phyloP scores from a whole-genome alignment of 2,888 invertebrate genomes.

The Leptinotarsa tumamoca region DNA sequence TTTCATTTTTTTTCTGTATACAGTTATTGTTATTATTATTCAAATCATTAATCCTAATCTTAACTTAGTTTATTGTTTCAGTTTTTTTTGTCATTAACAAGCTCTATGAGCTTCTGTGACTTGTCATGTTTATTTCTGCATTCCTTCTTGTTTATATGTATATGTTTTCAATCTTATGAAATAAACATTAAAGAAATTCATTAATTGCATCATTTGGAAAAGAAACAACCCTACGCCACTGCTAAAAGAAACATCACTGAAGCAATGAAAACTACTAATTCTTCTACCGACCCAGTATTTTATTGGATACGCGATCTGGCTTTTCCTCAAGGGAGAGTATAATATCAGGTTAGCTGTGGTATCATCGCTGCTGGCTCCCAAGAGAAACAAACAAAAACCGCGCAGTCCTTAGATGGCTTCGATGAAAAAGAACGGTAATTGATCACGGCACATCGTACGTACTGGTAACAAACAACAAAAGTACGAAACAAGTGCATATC shows the following conservation, averaged over 20 bases:
- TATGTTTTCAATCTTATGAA: too few relatives aligned
- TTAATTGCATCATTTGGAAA: not conserved
- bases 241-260: not conserved
- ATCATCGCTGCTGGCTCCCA: constrained; percentile 4
- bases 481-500: constrained; percentile 40
- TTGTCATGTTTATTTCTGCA: too few relatives aligned
- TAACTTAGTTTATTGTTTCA: too few relatives aligned
- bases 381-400: not conserved
- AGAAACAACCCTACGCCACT: constrained; percentile 1
- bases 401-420: constrained; percentile 20
- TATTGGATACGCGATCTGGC: constrained; percentile 3
- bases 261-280: not conserved
- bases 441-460: constrained; percentile 22
- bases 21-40: too few relatives aligned
- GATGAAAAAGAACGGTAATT: constrained; percentile 21
- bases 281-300: not conserved
- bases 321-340: constrained; percentile 12
- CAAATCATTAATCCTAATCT: too few relatives aligned
- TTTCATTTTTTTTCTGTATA: too few relatives aligned
- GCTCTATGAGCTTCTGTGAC: too few relatives aligned
- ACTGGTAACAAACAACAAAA: constrained; percentile 10
- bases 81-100: too few relatives aligned
- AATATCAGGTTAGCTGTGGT: constrained; percentile 1
- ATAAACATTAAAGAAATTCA: too few relatives aligned
- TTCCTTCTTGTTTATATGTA: too few relatives aligned